Evolutionary conservation across 2,888 invertebrate species (phyloP).

Genomic region (Chrysina gloriosa): DNA sequence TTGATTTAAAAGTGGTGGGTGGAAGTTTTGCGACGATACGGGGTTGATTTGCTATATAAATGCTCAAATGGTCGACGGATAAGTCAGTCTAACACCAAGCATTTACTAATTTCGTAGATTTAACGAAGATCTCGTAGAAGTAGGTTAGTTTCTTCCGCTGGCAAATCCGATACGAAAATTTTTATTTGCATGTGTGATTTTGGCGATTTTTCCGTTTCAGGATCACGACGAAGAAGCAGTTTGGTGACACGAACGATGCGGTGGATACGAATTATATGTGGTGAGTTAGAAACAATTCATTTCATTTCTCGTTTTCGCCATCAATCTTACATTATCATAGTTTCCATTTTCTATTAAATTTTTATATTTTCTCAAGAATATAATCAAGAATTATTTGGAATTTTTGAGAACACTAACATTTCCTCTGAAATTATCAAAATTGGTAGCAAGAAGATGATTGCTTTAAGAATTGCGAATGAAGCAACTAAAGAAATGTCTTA

Average conservation of each 20-base stretch:
- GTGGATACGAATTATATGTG: slow-evolving; percentile 11
- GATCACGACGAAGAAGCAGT: neutral
- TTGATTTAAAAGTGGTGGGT: slow-evolving; percentile 1
- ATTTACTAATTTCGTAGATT: neutral
- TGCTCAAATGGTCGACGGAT: neutral
- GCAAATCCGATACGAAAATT: neutral
- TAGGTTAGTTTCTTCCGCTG: neutral
- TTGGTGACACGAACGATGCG: neutral
- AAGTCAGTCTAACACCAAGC: slow-evolving; percentile 14
- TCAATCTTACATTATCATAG: neutral
- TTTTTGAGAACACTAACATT: too few relatives aligned
- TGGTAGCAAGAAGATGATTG: too few relatives aligned
- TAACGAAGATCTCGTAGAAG: neutral
- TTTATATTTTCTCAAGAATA: too few relatives aligned
- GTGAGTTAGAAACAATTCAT: neutral
- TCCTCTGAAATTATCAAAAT: too few relatives aligned
- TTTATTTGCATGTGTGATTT: neutral
- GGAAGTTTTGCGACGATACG: neutral
- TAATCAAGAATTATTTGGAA: too few relatives aligned
- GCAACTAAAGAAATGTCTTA: too few relatives aligned
- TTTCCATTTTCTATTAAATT: neutral
- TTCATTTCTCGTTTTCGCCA: neutral
- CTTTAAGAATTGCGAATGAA: too few relatives aligned
- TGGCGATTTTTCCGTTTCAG: neutral
- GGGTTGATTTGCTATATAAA: slow-evolving; percentile 12